Evolutionary conservation across 1,140 invertebrate species (phyloP), one percentile per base, ranked within the genome.

Genomic region (Cardiocondyla obscurior): DNA sequence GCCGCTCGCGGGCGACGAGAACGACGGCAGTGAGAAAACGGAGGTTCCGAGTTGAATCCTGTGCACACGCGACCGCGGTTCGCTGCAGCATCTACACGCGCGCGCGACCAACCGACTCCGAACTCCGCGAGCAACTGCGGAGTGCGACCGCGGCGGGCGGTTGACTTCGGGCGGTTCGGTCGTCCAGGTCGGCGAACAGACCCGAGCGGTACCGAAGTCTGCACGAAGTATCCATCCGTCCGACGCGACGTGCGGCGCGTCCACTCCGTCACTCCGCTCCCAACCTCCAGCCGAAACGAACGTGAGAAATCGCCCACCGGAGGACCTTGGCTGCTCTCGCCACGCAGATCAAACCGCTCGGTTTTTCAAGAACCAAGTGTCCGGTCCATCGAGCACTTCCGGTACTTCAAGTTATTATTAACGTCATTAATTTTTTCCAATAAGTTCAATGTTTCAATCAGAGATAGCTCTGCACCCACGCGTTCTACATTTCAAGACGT

Each of bases 81-180:
- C 84, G 87, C 42, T 86, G 49, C 84, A 90, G 60, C 87, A 90
- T 89, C 90, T 83, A 84, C 81, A 57, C 55, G 53, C 85, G 73
- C 70, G 12, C 42, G 44, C 5, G 2, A n/a, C n/a, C n/a, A n/a
- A n/a, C n/a, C n/a, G n/a, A n/a, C n/a, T n/a, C 14, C 44, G 44
- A 16, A n/a, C 67, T 79, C 76, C 49, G 42, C 28, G 76, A 88
- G 81, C 83, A 81, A 87, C 76, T 77, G 70, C 55, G 36, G 72
- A n/a, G n/a, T n/a, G 77, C 74, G 74, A 73, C 76, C 73, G 73
- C 33, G 46, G 49, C 65, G 83, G 86, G 82, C n/a, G 58, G 28
- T 58, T n/a, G n/a, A 84, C 82, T 86, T 84, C 76, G 83, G 77
- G 44, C 70, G 46, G 51, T 58, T 83, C 82, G 74, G n/a, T n/a